Base-by-base conservation (phyloP, 2,113 vertebrate species). In the Piprites chloris region DNA sequence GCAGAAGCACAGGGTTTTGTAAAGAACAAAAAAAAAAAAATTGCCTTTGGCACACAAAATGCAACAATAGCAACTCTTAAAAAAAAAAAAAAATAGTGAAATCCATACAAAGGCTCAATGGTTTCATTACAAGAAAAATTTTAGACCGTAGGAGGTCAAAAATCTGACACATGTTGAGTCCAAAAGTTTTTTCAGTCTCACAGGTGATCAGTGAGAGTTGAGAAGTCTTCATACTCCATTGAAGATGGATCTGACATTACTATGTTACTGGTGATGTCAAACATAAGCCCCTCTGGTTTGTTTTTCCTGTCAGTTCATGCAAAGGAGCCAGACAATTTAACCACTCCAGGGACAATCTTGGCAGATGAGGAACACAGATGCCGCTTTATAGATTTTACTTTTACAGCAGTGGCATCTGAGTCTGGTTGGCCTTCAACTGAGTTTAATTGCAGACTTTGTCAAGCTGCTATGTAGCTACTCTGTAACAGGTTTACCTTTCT, bases 311-410 rank as follows among this genome's bases (percentile, higher is more conserved):
- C 84, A 85, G 58, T 42, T 91, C 74, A 61, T 35, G 33, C 46
- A 85, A 30, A 86, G 80, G 30, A 96, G 71, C 50, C 58, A 80
- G 63, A 65, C 35, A 91, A 44, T 89, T 94, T 90, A 90, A 68
- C 58, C 52, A 46, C 93, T 74, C 50, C 28, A 33, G 77, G 74
- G 88, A 94, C 37, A 71, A 75, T 19, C 67, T 83, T 96, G 94
- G 93, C 90, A 96, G 66, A 91, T 74, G 68, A 96, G 72, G 53
- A 79, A 77, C 52, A 32, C 87, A 90, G 58, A 83, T 87, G 68
- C 89, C 93, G 87, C 41, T 69, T 63, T 87, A 58, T 37, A 67
- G 49, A 50, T 81, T 90, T 90, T 69, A 27, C 16, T 89, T 93
- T 90, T 90, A 65, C 66, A 87, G 53, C 21, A 89, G 73, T 68